These are phyloP conservation scores for Acropternis orthonyx DNA, from an alignment of 2,797 vertebrate genomes.

Conservation along the genomic window DNA sequence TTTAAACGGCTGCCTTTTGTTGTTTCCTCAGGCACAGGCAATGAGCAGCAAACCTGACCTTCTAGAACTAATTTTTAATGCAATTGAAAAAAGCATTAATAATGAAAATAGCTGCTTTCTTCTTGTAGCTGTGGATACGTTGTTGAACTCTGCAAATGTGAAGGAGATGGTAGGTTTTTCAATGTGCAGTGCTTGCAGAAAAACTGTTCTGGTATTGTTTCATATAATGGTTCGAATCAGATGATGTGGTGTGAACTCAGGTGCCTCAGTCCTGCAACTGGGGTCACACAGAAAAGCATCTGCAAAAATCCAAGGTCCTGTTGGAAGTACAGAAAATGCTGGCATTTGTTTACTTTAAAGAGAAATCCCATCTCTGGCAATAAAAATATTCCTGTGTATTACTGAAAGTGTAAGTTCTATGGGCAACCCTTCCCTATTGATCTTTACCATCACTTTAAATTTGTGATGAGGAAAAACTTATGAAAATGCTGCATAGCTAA, in stretches of 20 bases:
- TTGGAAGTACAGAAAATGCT: not conserved
- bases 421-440: not conserved
- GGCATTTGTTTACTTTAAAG: not conserved
- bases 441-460: not conserved
- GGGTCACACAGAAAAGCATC: not conserved
- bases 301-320: not conserved
- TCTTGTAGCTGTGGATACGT: constrained; percentile 82
- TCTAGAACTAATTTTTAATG: constrained; percentile 86
- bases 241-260: not conserved
- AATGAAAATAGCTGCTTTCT: constrained; percentile 89
- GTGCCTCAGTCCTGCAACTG: not conserved
- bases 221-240: not conserved
- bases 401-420: not conserved
- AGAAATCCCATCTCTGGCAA: not conserved
- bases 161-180: constrained; percentile 76
- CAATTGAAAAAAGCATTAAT: constrained; percentile 84
- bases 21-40: constrained; percentile 77
- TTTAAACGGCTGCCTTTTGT: constrained; percentile 39
- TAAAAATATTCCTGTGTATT: not conserved
- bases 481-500: not conserved
- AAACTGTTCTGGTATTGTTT: not conserved
- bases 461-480: not conserved
- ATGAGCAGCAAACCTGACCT: constrained; percentile 86
- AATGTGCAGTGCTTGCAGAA: not conserved
- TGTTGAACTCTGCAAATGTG: constrained; percentile 70